Base-by-base conservation (phyloP, 2,113 vertebrate species). In the Hystrix cristata region DNA sequence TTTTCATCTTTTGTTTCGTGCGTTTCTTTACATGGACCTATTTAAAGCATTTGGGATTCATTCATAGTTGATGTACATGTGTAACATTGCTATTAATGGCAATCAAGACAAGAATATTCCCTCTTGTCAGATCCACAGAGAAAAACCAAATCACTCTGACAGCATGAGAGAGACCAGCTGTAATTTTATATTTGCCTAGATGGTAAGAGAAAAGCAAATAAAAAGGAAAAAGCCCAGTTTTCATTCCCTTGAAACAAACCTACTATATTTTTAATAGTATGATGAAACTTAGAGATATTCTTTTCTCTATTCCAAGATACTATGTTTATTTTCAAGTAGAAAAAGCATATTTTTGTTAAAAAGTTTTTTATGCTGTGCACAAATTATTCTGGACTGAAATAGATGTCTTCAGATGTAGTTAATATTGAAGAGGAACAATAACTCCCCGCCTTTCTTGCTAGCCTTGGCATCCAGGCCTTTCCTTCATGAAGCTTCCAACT, bases 51-150 rank as follows among this genome's bases (percentile, higher is more conserved):
- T 93, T 91, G 96, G 72, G 81, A 96, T 96, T 97, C 94, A 94
- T 95, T 97, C 88, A 89, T 82, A 96, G 62, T 91, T 96, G 96
- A 96, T 94, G 67, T 95, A 94, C 94, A 97, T 85, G 84, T 97
- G 90, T 97, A 97, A 92, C 93, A 94, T 94, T 94, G 88, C 93
- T 97, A 89, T 97, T 94, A 97, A 97, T 96, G 95, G 57, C 91
- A 96, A 91, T 97, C 92, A 96, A 96, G 82, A 95, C 82, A 96
- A 91, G 94, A 94, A 96, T 94, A 98, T 96, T 94, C 67, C 69
- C 92, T 96, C 85, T 96, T 97, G 71, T 97, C 92, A 96, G 64
- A 96, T 96, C 94, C 94, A 82, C 55, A 96, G 91, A 97, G 87
- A 93, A 97, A 96, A 91, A 85, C 67, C 86, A 97, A 97, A 96